Evolutionary conservation across 2,888 invertebrate species (phyloP).

Genomic region (Lithophane semibrunnea): DNA sequence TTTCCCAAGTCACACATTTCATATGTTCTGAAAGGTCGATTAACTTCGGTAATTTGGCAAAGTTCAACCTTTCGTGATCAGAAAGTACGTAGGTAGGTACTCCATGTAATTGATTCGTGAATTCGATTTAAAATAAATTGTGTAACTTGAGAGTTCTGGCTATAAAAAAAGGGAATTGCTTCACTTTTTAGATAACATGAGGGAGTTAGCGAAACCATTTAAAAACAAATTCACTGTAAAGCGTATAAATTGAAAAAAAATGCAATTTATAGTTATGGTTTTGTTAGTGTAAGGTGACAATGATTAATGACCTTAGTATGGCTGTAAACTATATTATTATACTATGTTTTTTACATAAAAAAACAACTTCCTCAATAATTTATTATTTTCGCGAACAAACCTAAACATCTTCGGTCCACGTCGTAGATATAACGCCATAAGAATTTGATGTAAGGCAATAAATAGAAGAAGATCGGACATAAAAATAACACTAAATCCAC

Average conservation of each 20-base stretch:
- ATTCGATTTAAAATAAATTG: conserved; percentile 36
- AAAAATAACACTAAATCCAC: conserved; percentile 59
- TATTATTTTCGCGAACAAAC: conserved; percentile 8
- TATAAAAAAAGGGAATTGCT: background rate
- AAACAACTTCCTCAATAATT: background rate
- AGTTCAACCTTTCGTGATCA: conserved; percentile 44
- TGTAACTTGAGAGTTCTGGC: conserved; percentile 22
- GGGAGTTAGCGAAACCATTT: background rate
- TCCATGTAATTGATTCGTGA: conserved; percentile 53
- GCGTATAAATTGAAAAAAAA: too few relatives aligned
- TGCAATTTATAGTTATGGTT: too few relatives aligned
- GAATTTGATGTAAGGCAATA: conserved; percentile 58
- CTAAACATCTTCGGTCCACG: conserved; percentile 10
- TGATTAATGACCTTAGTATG: too few relatives aligned
- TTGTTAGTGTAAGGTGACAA: too few relatives aligned
- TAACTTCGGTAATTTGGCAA: conserved; percentile 53
- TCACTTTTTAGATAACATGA: background rate
- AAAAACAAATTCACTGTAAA: background rate
- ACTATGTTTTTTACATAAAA: background rate
- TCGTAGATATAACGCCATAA: conserved; percentile 36
- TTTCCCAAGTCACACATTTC: conserved; percentile 49
- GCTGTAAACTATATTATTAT: too few relatives aligned
- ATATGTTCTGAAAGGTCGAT: conserved; percentile 44
- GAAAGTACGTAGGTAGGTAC: conserved; percentile 24
- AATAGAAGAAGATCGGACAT: conserved; percentile 55